Base-by-base conservation (phyloP, 2,113 vertebrate genomes). In the Haemorhous mexicanus region DNA sequence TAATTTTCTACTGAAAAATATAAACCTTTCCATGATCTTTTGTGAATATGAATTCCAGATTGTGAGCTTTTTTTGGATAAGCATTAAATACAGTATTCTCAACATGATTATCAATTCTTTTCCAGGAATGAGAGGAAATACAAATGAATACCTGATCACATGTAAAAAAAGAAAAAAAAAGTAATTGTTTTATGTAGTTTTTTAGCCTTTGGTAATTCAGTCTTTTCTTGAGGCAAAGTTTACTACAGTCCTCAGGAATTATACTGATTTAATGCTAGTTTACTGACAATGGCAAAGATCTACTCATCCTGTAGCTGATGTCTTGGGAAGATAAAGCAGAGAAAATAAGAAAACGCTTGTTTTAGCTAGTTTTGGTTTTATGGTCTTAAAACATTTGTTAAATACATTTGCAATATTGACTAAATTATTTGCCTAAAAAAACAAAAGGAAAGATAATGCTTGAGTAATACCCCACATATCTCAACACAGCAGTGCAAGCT, bases 401-500 rank as follows among this genome's bases (percentile, higher is more conserved):
- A 91, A 58, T 61, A 21, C 5, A 3, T 52, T 52, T 59, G 49
- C 13, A 70, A 28, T 69, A 28, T 19, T 73, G 24, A 43, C 21
- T 47, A 64, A 79, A 68, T 10, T 1, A 55, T 52, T 17, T n/a
- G 11, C 26, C 17, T 59, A 23, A 76, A 73, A 75, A 86, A 87
- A 59, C 32, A 39, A 74, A 61, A 49, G 3, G 18, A 47, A 68
- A 88, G 58, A 19, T 61, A 72, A 52, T 43, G n/a, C 20, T 55
- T 1, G 7, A 41, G 55, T 46, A 52, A 33, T 19, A 6, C 6
- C 37, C 21, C 4, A 6, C 0, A 1, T 62, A 46, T 58, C 68
- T 66, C 21, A 41, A n/a, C 17, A 47, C 26, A 92, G 39, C 21
- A 64, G 18, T 59, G 24, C 10, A 49, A 90, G 16, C 62, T 2